phyloP scores from a whole-genome alignment of 1,140 invertebrate genomes.

The Panagrolaimus sp. region DNA sequence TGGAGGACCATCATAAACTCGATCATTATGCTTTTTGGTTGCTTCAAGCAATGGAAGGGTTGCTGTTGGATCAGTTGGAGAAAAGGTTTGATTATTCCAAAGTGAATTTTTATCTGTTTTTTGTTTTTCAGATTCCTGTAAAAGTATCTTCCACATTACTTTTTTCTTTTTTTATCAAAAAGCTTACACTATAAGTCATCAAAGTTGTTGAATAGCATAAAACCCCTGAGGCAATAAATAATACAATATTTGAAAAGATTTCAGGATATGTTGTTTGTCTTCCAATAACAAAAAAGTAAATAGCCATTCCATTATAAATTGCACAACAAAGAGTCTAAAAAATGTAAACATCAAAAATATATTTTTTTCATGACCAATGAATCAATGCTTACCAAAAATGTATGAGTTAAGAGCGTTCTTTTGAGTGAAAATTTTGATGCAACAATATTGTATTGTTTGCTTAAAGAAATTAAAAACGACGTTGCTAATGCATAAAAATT shows the following conservation, averaged over 20 bases:
- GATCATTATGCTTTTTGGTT: not conserved
- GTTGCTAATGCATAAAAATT: constrained; percentile 39
- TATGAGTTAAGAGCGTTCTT: constrained; percentile 12
- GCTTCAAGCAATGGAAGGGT: not conserved
- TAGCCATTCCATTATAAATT: not conserved
- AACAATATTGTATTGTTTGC: constrained; percentile 40
- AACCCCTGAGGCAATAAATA: not conserved
- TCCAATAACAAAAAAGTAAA: constrained; percentile 7
- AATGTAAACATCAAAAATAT: not conserved
- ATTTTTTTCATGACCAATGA: not conserved
- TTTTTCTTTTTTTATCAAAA: not conserved
- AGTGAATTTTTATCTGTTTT: not conserved
- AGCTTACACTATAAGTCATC: not conserved
- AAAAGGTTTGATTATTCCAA: constrained; percentile 2
- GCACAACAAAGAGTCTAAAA: constrained; percentile 4
- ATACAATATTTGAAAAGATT: constrained; percentile 1
- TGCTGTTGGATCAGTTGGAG: constrained; percentile 5
- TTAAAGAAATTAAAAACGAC: constrained; percentile 38
- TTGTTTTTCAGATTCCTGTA: not conserved
- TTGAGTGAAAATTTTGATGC: constrained; percentile 29
- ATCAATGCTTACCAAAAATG: constrained; percentile 30
- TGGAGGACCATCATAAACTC: constrained; percentile 37
- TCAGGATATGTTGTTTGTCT: not conserved
- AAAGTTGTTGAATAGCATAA: not conserved
- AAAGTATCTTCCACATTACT: no score